A percentile compares a stretch with the other conserved stretches of the same genome.
These are phyloP conservation scores for Clavelina lepadiformis DNA, from an alignment of 23 tunicate genomes.

Conservation along the genomic window DNA sequence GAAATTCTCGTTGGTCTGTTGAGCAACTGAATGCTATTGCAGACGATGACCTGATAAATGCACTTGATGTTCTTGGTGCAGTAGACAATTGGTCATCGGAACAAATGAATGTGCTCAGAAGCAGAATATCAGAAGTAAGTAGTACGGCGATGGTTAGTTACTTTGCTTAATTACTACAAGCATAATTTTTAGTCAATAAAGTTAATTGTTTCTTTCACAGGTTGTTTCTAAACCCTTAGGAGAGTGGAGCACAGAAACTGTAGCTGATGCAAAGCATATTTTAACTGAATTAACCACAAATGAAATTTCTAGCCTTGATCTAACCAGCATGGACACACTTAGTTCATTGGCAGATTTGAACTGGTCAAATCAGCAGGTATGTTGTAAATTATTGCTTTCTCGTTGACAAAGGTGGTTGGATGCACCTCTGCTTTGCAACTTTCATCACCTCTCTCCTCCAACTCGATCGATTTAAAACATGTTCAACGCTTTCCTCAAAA, in stretches of 20 bases:
- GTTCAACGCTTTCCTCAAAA: too few relatives aligned
- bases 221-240: conserved; percentile 11
- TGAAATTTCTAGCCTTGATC: conserved; percentile 21
- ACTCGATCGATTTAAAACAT: too few relatives aligned
- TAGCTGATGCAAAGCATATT: conserved; percentile 50
- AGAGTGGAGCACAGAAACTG: conserved; percentile 20
- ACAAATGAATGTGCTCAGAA: not conserved
- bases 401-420: too few relatives aligned
- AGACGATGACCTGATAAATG: conserved; percentile 33
- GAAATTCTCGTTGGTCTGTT: conserved; percentile 44
- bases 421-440: too few relatives aligned
- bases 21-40: conserved; percentile 32
- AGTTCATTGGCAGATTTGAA: conserved; percentile 27
- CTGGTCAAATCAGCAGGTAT: conserved; percentile 28
- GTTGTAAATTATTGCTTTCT: not conserved
- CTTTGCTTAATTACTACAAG: not conserved
- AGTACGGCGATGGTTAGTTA: not conserved
- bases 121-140: not conserved
- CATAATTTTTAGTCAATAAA: not conserved
- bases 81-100: conserved; percentile 32
- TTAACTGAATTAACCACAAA: conserved; percentile 14
- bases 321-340: conserved; percentile 25
- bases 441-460: too few relatives aligned
- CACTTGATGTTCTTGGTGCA: conserved; percentile 42
- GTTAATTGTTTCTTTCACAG: conserved; percentile 23